A percentile compares a stretch with the other conserved stretches of the same genome.
These are phyloP conservation scores for Brachionus manjavacas DNA, from an alignment of 1,140 invertebrate species.

Conservation along the genomic window DNA sequence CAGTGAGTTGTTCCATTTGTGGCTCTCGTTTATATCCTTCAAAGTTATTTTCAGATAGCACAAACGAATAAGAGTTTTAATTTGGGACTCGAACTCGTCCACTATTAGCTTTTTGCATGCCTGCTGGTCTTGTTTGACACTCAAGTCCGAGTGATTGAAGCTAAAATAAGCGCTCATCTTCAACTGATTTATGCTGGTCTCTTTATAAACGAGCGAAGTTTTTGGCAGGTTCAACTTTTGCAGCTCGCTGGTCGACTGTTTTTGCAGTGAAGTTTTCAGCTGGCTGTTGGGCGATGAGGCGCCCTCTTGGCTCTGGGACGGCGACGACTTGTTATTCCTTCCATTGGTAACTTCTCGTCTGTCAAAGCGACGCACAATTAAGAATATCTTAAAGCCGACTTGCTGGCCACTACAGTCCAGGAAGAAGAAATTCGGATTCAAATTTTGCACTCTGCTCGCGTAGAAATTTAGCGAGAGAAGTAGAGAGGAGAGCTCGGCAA, in stretches of 20 bases:
- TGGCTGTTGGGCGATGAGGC: background rate
- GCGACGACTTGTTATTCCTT: background rate
- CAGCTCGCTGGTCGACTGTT: background rate
- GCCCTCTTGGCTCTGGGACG: background rate
- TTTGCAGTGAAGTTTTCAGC: background rate
- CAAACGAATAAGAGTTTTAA: background rate
- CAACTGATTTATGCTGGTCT: background rate
- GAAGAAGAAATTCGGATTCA: background rate
- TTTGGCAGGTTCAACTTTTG: background rate
- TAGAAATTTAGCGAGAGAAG: background rate
- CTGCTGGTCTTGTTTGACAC: background rate
- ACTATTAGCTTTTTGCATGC: background rate
- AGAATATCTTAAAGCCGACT: background rate
- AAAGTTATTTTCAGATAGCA: background rate
- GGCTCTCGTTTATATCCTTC: constrained; percentile 5
- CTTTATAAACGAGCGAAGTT: background rate
- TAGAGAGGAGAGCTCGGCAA: background rate
- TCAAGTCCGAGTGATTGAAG: background rate
- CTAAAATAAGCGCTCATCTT: background rate
- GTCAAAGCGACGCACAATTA: background rate
- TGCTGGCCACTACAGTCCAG: background rate
- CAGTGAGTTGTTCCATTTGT: constrained; percentile 27
- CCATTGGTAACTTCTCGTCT: background rate
- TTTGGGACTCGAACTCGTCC: background rate
- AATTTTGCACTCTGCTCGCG: background rate